Percentiles rank a stretch among this genome's conserved stretches.
Evolutionary conservation across 1,140 invertebrate genomes (phyloP).

Genomic region (Glossosoma conforme): DNA sequence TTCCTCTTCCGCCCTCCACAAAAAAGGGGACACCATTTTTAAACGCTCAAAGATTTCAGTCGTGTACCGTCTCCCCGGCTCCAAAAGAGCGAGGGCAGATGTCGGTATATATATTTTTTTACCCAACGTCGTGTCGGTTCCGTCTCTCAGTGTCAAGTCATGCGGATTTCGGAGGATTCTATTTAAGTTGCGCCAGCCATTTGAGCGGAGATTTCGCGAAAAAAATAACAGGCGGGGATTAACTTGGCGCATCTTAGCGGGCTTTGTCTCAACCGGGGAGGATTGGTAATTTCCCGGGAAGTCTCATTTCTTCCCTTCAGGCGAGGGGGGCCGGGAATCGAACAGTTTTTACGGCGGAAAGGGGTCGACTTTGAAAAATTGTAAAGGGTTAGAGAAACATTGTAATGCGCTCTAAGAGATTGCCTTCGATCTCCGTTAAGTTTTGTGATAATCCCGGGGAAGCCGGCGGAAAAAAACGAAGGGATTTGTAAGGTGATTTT

Average conservation of each 20-base stretch:
- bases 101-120: background rate
- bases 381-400: constrained; percentile 31
- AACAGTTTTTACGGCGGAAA: constrained; percentile 27
- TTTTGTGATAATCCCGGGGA: constrained; percentile 31
- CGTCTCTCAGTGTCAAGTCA: constrained; percentile 29
- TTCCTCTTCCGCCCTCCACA: constrained; percentile 26
- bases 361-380: constrained; percentile 32
- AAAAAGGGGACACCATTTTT: constrained; percentile 28
- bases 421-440: constrained; percentile 29
- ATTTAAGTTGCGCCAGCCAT: constrained; percentile 17
- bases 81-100: constrained; percentile 8
- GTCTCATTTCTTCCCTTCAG: constrained; percentile 13
- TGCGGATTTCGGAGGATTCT: constrained; percentile 28
- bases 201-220: constrained; percentile 27
- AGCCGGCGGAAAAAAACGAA: constrained; percentile 18
- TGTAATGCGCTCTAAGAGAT: constrained; percentile 31
- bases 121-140: background rate
- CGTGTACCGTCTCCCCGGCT: constrained; percentile 19
- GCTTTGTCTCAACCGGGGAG: constrained; percentile 23
- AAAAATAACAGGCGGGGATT: constrained; percentile 26
- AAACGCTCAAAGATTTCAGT: constrained; percentile 29
- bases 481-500: constrained; percentile 23
- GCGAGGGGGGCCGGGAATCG: constrained; percentile 1
- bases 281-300: constrained; percentile 29
- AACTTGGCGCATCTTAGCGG: constrained; percentile 24